phyloP scores from a whole-genome alignment of 2,113 vertebrate species.

The Lipophrys pholis region DNA sequence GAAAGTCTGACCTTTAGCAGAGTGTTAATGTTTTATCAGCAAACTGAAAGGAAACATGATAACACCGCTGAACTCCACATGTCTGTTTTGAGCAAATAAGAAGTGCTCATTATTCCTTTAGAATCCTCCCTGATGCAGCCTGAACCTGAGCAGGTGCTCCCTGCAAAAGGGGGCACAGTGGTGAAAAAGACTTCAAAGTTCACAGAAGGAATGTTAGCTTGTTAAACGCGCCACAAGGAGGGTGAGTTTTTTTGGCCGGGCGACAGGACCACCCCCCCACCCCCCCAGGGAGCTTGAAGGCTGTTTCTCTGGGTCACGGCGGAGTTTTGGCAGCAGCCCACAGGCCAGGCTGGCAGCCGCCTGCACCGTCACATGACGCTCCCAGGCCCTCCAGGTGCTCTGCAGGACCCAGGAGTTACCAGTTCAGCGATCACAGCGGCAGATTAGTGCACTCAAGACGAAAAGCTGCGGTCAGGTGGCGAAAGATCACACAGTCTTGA shows the following conservation, averaged over 20 bases:
- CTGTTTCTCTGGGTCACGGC: conserved; percentile 49
- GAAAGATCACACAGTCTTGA: too few species aligned
- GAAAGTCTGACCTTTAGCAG: conserved; percentile 5
- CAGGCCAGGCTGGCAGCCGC: conserved; percentile 52
- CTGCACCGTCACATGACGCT: conserved; percentile 64
- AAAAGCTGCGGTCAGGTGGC: not conserved
- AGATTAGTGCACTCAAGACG: not conserved
- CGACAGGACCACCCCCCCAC: conserved; percentile 31
- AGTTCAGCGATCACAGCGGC: conserved; percentile 12
- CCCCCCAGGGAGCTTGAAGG: too few species aligned
- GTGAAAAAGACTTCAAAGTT: conserved; percentile 50
- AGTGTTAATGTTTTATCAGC: not conserved
- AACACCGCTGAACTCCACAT: too few species aligned
- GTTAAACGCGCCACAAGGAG: conserved; percentile 62
- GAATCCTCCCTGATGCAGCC: conserved; percentile 26
- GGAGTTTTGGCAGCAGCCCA: conserved; percentile 48
- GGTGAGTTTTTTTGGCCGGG: conserved; percentile 24
- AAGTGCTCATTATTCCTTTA: not conserved
- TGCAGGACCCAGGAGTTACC: conserved; percentile 3
- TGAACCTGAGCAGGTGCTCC: conserved; percentile 34
- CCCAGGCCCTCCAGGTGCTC: conserved; percentile 40
- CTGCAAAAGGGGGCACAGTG: too few species aligned
- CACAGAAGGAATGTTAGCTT: conserved; percentile 64
- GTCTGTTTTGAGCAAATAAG: conserved; percentile 6
- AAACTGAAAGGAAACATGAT: too few species aligned